Base-by-base conservation (phyloP, 2,113 vertebrate species). In the Candoia aspera region DNA sequence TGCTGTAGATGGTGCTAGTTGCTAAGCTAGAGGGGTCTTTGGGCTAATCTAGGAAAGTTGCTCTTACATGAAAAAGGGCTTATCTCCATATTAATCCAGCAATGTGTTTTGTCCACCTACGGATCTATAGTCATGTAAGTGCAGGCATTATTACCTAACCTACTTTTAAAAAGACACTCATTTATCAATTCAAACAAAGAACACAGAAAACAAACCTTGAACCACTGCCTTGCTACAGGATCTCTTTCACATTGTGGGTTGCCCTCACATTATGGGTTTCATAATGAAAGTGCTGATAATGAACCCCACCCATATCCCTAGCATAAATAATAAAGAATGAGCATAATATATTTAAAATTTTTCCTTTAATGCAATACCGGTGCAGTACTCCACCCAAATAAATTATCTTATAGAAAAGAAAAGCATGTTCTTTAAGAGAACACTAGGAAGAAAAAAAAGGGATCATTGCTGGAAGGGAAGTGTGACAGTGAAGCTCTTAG, bases 271-370 rank as follows among this genome's bases (percentile, higher is more conserved):
- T 94, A 95, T 94, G 93, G 93, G 42, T 89, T 94, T 94, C 15
- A 26, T 95, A 97, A 95, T 83, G 90, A 92, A 87, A 68, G 92
- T 64, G 87, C 95, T 94, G 94, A 95, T 94, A 95, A 95, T 0
- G 90, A 95, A 92, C 95, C 87, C 93, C 86, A 0, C 94, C 84
- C 53, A 86, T 93, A 94, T 97, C 95, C 96, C 97, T 95, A 95
- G 95, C 96, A 97, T 97, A 95, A 97, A 97, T 98, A 98, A 97
- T 97, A 97, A 97, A 97, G 92, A 97, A 96, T n/a, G 33, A 89
- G 94, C 68, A 95, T 94, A 96, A 97, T 97, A 96, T 97, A 96
- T 97, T 97, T 97, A 97, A 97, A 97, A 96, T 94, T 97, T 97
- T 87, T 91, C 92, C 26, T 95, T 95, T 97, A 97, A 96, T 97